Percentiles rank a stretch among this genome's conserved stretches.
Evolutionary conservation across 2,113 vertebrate genomes (phyloP).

Genomic region (Mus spicilegus): DNA sequence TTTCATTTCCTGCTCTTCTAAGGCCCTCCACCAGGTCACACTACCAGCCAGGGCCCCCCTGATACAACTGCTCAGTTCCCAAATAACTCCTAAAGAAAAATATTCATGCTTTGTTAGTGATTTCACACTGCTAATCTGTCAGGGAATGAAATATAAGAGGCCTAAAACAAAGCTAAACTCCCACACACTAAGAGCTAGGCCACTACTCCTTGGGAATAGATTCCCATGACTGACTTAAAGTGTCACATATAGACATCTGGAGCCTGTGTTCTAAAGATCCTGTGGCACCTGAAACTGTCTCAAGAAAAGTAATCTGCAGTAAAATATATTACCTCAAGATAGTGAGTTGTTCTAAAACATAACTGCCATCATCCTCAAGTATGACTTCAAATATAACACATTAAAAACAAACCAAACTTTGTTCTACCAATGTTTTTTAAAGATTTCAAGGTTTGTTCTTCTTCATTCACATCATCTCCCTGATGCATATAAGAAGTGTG

Average conservation of each 20-base stretch:
- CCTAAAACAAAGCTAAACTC: background rate
- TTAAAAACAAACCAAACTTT: background rate
- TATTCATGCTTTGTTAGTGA: background rate
- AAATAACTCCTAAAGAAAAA: background rate
- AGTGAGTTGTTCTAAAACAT: constrained; percentile 19
- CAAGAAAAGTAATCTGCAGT: background rate
- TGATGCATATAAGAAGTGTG: no score
- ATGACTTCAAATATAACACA: constrained; percentile 25
- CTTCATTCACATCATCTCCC: background rate
- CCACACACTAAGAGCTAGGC: background rate
- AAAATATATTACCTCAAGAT: background rate
- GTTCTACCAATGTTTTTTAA: background rate
- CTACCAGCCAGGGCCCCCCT: background rate
- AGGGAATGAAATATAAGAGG: background rate
- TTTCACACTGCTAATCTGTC: background rate
- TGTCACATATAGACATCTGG: background rate
- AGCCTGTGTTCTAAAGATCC: background rate
- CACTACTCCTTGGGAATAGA: background rate
- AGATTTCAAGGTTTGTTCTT: constrained; percentile 31
- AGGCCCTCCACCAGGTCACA: background rate
- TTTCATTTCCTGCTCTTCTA: background rate
- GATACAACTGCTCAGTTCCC: background rate
- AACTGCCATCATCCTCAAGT: background rate
- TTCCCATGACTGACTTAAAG: background rate
- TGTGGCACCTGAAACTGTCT: no score